Evolutionary conservation across 2,113 vertebrate species (phyloP).

Genomic region (Oreochromis spilurus): DNA sequence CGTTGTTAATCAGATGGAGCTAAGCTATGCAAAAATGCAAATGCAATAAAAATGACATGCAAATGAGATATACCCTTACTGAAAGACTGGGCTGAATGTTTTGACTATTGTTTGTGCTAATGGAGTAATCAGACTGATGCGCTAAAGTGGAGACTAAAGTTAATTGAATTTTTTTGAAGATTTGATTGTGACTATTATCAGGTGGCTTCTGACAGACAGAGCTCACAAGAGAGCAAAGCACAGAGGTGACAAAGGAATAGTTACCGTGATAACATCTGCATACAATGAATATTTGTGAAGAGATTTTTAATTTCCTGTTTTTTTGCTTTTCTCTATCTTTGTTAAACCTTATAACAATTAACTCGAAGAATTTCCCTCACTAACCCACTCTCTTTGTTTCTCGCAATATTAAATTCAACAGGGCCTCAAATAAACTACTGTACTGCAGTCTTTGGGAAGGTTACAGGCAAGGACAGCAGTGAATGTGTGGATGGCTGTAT

Average conservation of each 20-base stretch:
- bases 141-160: neutral
- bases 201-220: neutral
- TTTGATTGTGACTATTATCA: neutral
- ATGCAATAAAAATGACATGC: constrained; percentile 2
- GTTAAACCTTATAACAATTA: neutral
- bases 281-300: neutral
- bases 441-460: neutral
- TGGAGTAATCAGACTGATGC: neutral
- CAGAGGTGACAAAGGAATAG: neutral
- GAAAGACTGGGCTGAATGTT: neutral
- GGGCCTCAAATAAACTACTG: neutral
- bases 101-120: constrained; percentile 2
- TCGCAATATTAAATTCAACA: neutral
- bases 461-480: constrained; percentile 2
- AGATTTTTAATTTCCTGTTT: neutral
- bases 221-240: neutral
- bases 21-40: neutral
- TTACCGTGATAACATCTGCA: neutral
- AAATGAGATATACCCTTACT: neutral
- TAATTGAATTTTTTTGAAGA: constrained; percentile 13
- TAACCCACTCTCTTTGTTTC: neutral
- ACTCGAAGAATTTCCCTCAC: neutral
- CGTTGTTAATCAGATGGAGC: neutral
- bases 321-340: neutral
- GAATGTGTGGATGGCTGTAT: neutral